phyloP scores from a whole-genome alignment of 2,888 invertebrate genomes.

The Himalopsyche tibetana region DNA sequence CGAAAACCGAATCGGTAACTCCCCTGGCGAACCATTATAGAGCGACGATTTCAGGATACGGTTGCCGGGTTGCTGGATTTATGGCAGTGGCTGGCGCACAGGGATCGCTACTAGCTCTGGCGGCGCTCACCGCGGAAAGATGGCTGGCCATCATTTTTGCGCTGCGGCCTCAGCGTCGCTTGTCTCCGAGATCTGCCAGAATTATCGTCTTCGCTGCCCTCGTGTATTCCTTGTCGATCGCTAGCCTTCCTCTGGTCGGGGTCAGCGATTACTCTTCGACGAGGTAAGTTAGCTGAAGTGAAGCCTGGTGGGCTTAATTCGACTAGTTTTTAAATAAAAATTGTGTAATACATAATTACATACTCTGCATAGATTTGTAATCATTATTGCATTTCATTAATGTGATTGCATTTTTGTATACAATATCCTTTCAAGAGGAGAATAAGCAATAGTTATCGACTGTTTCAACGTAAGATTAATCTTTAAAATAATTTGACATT shows the following conservation, averaged over 20 bases:
- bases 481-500: slow-evolving; percentile 44
- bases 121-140: slow-evolving; percentile 90
- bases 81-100: slow-evolving; percentile 92
- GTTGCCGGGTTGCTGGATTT: slow-evolving; percentile 92
- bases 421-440: too few relatives aligned
- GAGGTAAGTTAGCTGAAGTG: slow-evolving; percentile 48
- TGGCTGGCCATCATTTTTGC: slow-evolving; percentile 91
- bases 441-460: too few relatives aligned
- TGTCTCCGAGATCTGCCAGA: slow-evolving; percentile 84
- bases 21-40: not conserved
- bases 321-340: too few relatives aligned
- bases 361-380: too few relatives aligned
- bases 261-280: slow-evolving; percentile 93
- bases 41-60: slow-evolving; percentile 76
- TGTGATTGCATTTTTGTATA: too few relatives aligned
- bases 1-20: not conserved
- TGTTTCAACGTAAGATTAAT: not conserved
- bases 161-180: slow-evolving; percentile 87
- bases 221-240: slow-evolving; percentile 86
- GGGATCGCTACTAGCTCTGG: slow-evolving; percentile 90
- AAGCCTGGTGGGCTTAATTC: too few relatives aligned
- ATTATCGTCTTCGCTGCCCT: slow-evolving; percentile 88
- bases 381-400: too few relatives aligned
- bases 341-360: too few relatives aligned
- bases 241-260: slow-evolving; percentile 87